Conservation (phyloP, 2,797 vertebrate genomes). For the Tarsius wallacei region DNA sequence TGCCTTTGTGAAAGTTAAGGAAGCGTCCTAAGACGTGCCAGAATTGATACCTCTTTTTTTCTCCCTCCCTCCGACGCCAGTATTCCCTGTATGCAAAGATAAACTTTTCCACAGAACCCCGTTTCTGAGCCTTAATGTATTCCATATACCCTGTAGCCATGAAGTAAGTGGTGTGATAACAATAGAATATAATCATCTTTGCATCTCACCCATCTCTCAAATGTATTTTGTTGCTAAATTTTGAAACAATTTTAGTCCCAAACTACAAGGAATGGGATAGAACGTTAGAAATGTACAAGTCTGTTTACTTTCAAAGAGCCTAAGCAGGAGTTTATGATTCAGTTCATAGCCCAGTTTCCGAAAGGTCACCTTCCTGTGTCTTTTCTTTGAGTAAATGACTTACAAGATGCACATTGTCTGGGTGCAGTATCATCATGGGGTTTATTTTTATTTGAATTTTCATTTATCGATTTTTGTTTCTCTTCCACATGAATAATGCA, state of each 20-base stretch:
- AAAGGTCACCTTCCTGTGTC: constrained; percentile 69
- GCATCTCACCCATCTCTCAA: not conserved
- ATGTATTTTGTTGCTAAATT: constrained; percentile 7
- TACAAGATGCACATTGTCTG: constrained; percentile 80
- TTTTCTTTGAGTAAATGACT: constrained; percentile 80
- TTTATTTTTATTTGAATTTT: constrained; percentile 85
- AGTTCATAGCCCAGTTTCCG: constrained; percentile 38
- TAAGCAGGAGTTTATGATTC: constrained; percentile 72
- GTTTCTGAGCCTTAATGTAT: not conserved
- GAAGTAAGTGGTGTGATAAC: not conserved
- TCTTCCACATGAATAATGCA: constrained; percentile 85
- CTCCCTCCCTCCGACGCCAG: not conserved
- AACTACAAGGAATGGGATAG: not conserved
- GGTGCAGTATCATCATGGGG: constrained; percentile 65
- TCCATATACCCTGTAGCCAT: not conserved
- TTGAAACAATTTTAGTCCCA: constrained; percentile 55
- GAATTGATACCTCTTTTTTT: not conserved
- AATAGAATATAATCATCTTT: not conserved
- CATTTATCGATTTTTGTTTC: constrained; percentile 86
- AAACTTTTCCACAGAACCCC: not conserved
- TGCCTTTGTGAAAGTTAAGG: not conserved
- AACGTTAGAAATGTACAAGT: constrained; percentile 35
- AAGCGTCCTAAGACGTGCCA: not conserved
- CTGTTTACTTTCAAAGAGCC: constrained; percentile 65
- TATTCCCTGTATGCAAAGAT: not conserved